Base-by-base conservation (phyloP, 2,888 invertebrate species). In the Drosophila barbarae region DNA sequence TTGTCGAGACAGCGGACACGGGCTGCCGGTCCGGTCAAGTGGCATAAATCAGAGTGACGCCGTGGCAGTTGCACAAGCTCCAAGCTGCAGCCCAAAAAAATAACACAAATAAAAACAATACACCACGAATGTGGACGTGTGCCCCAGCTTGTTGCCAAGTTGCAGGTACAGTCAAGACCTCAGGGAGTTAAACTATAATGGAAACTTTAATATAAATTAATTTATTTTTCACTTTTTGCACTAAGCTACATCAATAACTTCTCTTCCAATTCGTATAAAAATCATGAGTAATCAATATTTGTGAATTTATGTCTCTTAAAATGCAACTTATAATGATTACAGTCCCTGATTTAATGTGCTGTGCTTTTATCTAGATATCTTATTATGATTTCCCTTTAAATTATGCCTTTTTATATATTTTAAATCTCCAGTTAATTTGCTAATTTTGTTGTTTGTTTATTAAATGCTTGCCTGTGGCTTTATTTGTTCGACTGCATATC, bases 31-130 rank as follows among this genome's bases (percentile, higher is more conserved):
- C 46, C 57, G 67, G 70, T 61, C 82, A 76, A 71, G 71, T 81
- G 76, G 76, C 69, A 84, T 85, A 78, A 81, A 81, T 85, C 73
- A 69, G 76, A 63, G 68, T 81, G 86, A 84, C 84, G 72, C 82
- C 18, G 66, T 44, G 41, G 46, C 69, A 65, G 74, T 81, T 72
- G 63, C 81, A 68, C 61, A 47, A 34, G 28, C 26, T 34, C 15
- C 18, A 46, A 26, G 26, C 26, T 42, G 5, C 30, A 18, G 28
- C 13, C 46, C 5, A 47, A 32, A n/a, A 23, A 26, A 41, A 49
- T 36, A 54, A 44, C 9, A 28, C 12, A 21, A 23, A 12, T 7
- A 21, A 41, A 49, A 72, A 57, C 53, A 55, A 67, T 67, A 46
- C 9, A 7, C 9, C 44, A 36, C 28, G 13, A 54, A 12, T 21